Base-by-base conservation (phyloP, 2,888 invertebrate species). In the Crioceris asparagi region DNA sequence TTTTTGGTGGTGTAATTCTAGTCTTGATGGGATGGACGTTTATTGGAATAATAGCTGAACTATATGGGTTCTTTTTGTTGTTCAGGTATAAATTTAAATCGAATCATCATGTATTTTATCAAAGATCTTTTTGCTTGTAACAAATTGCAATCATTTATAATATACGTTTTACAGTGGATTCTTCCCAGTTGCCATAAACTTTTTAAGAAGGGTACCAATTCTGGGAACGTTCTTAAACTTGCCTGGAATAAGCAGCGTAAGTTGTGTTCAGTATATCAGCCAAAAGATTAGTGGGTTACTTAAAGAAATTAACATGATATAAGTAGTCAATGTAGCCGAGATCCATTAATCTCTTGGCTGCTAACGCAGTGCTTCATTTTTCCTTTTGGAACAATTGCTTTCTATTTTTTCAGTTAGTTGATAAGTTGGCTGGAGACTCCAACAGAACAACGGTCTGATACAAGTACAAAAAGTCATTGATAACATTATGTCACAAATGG, bases 21-120 rank as follows among this genome's bases (percentile, higher is more conserved):
- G 96, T 99, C 17, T 71, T 98, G 8, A 62, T 94, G 21, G 97
- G 97, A 7, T 98, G 90, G 84, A 97, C 98, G 1, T 71, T 98
- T 50, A 69, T 96, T 38, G 98, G 98, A 42, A 98, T 99, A 88
- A 69, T 91, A 29, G 74, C 96, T 49, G 98, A 98, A 72, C 79
- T 85, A 27, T 98, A 98, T 67, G 98, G 98, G 47, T 97, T 98
- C 65, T 68, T 97, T 43, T 67, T 84, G 36, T 59, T 87, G 30
- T 87, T 87, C 60, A 83, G 84, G 85, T 84, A 60, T 52, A 32
- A 12, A 18, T 32, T 4, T 3, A 25, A 32, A 16, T 3, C n/a
- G 8, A 17, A 17, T 17, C n/a, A 18, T 17, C n/a, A 7, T 17
- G 4, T 17, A 32, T n/a, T 18, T 3, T 3, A 17, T n/a, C 10